Evolutionary conservation across 2,797 vertebrate species (phyloP).

Genomic region (Silurus aristotelis): DNA sequence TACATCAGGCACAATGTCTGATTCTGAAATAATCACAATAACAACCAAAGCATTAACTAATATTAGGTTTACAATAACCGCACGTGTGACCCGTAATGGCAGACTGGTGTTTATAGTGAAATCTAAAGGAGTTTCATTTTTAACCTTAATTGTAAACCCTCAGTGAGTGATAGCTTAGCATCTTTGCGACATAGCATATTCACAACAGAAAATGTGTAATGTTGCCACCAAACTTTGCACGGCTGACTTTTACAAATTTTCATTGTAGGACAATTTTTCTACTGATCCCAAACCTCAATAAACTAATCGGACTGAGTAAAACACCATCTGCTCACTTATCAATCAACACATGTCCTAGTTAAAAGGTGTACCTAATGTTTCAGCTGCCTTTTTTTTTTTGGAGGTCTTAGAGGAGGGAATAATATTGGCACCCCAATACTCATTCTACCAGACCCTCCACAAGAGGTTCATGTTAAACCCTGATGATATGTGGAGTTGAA

Average conservation of each 20-base stretch:
- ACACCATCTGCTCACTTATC: background rate
- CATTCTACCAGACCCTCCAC: conserved; percentile 5
- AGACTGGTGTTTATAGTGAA: background rate
- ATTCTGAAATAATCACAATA: conserved; percentile 29
- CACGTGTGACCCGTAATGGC: conserved; percentile 2
- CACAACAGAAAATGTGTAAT: background rate
- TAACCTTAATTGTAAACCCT: background rate
- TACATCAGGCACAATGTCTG: conserved; percentile 29
- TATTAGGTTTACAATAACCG: conserved; percentile 14
- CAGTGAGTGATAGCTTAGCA: background rate
- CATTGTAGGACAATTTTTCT: background rate
- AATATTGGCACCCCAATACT: conserved; percentile 1
- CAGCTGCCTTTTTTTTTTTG: background rate
- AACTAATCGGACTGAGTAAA: background rate
- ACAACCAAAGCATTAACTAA: conserved; percentile 21
- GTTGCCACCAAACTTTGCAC: background rate
- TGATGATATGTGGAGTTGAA: conserved; percentile 12
- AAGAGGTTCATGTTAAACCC: conserved; percentile 4
- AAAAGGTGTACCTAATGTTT: conserved; percentile 3
- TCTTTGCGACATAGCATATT: conserved; percentile 20
- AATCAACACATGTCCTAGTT: background rate
- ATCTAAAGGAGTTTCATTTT: background rate
- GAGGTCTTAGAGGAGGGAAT: conserved; percentile 3
- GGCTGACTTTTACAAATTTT: background rate
- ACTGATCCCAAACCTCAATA: background rate